Percentiles rank a stretch among this genome's conserved stretches.
Evolutionary conservation across 2,113 vertebrate genomes (phyloP).

Genomic region (Calyptomena viridis): DNA sequence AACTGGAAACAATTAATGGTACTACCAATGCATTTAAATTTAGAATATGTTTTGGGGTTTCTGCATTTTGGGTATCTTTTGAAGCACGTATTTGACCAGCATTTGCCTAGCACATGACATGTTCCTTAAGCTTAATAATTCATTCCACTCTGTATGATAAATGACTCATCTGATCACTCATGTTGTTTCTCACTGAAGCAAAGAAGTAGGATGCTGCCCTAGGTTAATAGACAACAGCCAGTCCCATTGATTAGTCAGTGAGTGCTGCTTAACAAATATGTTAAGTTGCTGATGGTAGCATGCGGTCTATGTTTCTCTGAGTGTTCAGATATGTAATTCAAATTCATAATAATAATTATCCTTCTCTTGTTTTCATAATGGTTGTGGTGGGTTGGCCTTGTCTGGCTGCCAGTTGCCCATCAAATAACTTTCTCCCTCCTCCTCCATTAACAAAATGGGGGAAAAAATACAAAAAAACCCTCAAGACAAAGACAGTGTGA

Average conservation of each 20-base stretch:
- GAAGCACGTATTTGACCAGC: background rate
- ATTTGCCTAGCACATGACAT: background rate
- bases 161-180: slow-evolving; percentile 43
- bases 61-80: background rate
- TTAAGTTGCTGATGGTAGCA: background rate
- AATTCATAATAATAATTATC: background rate
- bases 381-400: background rate
- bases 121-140: slow-evolving; percentile 31
- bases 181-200: slow-evolving; percentile 44
- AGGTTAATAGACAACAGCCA: slow-evolving; percentile 29
- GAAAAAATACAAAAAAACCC: background rate
- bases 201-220: slow-evolving; percentile 11
- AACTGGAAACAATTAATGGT: background rate
- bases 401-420: background rate
- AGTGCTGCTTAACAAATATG: slow-evolving; percentile 13
- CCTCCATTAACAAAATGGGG: background rate
- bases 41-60: background rate
- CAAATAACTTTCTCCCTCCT: background rate
- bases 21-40: background rate
- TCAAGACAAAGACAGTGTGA: background rate
- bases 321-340: background rate
- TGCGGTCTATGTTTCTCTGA: background rate
- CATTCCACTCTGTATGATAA: slow-evolving; percentile 28
- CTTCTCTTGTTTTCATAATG: background rate
- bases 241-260: slow-evolving; percentile 18